Percentiles rank a stretch among this genome's conserved stretches.
These are phyloP conservation scores for Pseudopipra pipra DNA, from an alignment of 2,113 vertebrate genomes.

Conservation along the genomic window DNA sequence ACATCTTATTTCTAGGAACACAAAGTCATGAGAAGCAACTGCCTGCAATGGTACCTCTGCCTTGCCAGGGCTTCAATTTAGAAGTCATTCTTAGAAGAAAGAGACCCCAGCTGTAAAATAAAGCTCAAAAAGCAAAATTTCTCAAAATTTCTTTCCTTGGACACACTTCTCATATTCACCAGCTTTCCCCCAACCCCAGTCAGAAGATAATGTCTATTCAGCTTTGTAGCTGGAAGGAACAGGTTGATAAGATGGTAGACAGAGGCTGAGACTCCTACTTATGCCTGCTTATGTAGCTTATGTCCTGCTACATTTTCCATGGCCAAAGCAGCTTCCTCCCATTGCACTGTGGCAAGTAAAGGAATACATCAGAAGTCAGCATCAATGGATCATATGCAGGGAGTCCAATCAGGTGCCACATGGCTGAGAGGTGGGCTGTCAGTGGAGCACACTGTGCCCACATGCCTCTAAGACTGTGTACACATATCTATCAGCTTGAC, in stretches of 20 bases:
- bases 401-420: neutral
- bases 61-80: neutral
- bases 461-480: accelerated
- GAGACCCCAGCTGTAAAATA: neutral
- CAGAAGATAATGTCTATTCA: neutral
- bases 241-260: neutral
- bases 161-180: accelerated
- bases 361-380: neutral
- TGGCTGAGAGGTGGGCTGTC: neutral
- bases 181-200: neutral
- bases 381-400: neutral
- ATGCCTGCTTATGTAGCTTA: neutral
- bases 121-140: neutral
- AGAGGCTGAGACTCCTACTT: neutral
- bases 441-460: neutral
- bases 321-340: neutral
- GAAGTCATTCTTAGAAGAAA: neutral
- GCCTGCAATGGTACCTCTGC: neutral
- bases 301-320: accelerated
- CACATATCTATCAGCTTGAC: neutral
- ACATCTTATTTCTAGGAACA: neutral
- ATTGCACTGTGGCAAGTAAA: neutral
- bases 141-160: neutral
- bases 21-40: neutral
- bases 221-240: neutral